Evolutionary conservation across 2,113 vertebrate species (phyloP).

Genomic region (Arizona elegans): DNA sequence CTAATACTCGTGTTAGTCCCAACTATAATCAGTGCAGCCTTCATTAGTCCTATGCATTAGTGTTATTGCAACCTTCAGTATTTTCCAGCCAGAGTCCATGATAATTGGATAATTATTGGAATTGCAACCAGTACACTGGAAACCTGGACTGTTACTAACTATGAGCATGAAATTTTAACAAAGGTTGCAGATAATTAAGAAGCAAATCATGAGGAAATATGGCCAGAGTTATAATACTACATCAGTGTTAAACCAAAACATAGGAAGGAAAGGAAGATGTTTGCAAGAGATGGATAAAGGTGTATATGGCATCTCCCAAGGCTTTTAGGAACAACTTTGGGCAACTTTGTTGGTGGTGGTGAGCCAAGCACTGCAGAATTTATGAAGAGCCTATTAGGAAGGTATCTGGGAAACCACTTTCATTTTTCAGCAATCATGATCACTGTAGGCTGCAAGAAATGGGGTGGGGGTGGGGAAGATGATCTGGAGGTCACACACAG

Average conservation of each 20-base stretch:
- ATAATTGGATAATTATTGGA: background rate
- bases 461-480: too few species aligned
- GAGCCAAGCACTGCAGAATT: background rate
- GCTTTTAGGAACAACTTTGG: background rate
- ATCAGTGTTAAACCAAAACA: background rate
- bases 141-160: background rate
- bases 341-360: background rate
- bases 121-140: background rate
- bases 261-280: background rate
- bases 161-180: background rate
- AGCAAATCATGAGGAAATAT: background rate
- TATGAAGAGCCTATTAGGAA: background rate
- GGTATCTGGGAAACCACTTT: background rate
- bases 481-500: background rate
- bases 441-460: background rate
- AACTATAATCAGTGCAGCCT: background rate
- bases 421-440: background rate
- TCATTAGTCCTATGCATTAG: background rate
- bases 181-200: background rate
- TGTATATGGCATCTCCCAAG: background rate
- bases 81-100: background rate
- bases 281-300: conserved; percentile 33
- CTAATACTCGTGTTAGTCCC: background rate
- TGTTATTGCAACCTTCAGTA: background rate
- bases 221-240: background rate